phyloP scores from a whole-genome alignment of 2,888 invertebrate species.

The Antitype chi region DNA sequence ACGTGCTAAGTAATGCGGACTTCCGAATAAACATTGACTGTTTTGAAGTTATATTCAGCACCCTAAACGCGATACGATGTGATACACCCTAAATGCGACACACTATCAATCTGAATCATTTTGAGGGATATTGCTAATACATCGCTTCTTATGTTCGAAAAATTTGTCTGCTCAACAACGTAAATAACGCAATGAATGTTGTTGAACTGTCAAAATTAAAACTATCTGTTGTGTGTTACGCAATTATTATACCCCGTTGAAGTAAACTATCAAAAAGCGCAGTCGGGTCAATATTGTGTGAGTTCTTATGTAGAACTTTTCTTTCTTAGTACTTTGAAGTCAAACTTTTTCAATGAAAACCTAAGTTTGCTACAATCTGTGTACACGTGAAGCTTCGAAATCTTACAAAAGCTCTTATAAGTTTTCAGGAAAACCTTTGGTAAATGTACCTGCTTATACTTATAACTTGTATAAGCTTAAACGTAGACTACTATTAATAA shows the following conservation, averaged over 20 bases:
- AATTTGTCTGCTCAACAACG: too few species aligned
- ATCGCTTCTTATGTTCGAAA: too few species aligned
- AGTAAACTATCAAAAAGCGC: background rate
- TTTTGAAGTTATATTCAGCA: background rate
- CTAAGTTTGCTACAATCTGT: background rate
- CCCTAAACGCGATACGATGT: too few species aligned
- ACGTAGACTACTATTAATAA: too few species aligned
- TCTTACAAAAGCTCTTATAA: slow-evolving; percentile 4
- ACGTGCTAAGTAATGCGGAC: slow-evolving; percentile 52
- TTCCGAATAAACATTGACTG: slow-evolving; percentile 61
- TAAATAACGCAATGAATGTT: too few species aligned
- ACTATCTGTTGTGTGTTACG: too few species aligned
- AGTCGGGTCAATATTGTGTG: background rate
- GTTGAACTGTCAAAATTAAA: too few species aligned
- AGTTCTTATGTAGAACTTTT: too few species aligned
- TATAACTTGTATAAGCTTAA: background rate
- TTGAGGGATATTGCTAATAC: too few species aligned
- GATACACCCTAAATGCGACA: too few species aligned
- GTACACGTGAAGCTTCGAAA: background rate
- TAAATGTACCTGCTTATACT: background rate
- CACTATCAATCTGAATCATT: too few species aligned
- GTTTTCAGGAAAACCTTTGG: background rate
- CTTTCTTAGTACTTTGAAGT: slow-evolving; percentile 18
- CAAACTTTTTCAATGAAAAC: slow-evolving; percentile 5
- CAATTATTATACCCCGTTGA: background rate